Evolutionary conservation across 2,113 vertebrate species (phyloP).

Genomic region (Lagopus muta): DNA sequence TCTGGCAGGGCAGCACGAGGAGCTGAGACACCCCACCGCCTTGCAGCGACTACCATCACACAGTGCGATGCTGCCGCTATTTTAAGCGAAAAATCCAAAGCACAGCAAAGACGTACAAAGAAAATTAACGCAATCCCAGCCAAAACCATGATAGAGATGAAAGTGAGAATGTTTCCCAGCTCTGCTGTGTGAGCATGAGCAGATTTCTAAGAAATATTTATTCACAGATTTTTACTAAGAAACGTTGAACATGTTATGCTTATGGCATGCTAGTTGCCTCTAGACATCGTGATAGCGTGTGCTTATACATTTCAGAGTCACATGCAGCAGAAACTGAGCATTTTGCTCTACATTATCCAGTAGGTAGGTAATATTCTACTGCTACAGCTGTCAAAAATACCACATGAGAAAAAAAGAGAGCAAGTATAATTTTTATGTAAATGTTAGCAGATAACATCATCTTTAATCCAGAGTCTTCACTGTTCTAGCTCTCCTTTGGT

Average conservation of each 20-base stretch:
- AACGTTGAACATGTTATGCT: neutral
- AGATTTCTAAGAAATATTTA: constrained; percentile 5
- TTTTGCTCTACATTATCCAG: neutral
- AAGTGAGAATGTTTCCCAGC: neutral
- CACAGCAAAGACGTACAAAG: neutral
- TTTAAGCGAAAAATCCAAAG: neutral
- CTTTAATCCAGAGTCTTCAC: neutral
- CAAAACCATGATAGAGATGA: neutral
- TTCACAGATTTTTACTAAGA: neutral
- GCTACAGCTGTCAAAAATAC: neutral
- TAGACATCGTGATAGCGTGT: neutral
- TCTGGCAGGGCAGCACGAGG: neutral
- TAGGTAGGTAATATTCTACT: neutral
- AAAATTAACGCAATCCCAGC: neutral
- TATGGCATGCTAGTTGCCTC: neutral
- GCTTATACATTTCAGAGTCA: neutral
- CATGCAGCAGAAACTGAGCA: neutral
- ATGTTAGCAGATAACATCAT: neutral
- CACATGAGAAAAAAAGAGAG: neutral
- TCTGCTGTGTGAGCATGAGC: neutral
- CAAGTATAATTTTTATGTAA: neutral
- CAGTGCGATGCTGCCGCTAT: neutral
- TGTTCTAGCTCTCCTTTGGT: neutral
- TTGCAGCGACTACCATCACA: neutral
- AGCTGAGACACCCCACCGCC: neutral